Evolutionary conservation across 2,888 invertebrate species (phyloP).

Genomic region (Lathronympha strigana): DNA sequence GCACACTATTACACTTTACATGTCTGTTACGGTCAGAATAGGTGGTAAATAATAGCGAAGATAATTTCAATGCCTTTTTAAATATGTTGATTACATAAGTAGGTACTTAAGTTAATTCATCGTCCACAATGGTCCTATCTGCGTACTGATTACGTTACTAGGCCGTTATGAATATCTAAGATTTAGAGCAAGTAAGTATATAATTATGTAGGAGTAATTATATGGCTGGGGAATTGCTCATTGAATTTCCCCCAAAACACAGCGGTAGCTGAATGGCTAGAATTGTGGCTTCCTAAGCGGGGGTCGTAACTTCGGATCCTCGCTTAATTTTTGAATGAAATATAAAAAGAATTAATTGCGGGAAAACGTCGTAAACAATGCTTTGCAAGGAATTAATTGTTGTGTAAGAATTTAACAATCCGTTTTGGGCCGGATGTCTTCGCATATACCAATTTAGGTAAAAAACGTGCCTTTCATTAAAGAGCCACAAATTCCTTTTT

Average conservation of each 20-base stretch:
- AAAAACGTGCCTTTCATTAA: conserved; percentile 4
- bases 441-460: not conserved
- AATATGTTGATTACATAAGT: conserved; percentile 11
- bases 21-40: conserved; percentile 26
- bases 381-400: no score
- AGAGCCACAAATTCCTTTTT: conserved; percentile 4
- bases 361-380: no score
- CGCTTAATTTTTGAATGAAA: no score
- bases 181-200: not conserved
- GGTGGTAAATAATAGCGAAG: conserved; percentile 18
- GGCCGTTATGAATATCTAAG: not conserved
- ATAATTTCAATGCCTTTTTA: conserved; percentile 15
- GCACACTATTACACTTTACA: conserved; percentile 56
- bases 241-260: not conserved
- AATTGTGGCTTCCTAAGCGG: no score
- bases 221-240: not conserved
- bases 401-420: no score
- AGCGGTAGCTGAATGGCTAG: not conserved
- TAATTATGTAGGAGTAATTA: not conserved
- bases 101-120: no score
- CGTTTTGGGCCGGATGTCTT: not conserved
- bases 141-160: conserved; percentile 20
- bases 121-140: conserved; percentile 3
- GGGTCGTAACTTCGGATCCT: no score
- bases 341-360: no score